phyloP scores from a whole-genome alignment of 2,888 invertebrate genomes.

The Andricus quercusramuli region DNA sequence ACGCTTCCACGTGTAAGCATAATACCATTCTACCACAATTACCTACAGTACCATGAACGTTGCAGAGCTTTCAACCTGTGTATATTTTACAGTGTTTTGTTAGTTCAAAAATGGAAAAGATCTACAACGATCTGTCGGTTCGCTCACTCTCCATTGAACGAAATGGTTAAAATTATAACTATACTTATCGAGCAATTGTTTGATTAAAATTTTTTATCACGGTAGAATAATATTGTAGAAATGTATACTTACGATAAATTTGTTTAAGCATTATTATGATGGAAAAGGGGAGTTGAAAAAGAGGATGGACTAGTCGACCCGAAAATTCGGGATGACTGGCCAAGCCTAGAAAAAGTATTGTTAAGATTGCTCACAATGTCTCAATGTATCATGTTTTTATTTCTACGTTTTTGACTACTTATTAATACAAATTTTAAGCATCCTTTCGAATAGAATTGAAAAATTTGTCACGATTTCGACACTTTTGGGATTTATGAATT shows the following conservation, averaged over 20 bases:
- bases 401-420: too few species aligned
- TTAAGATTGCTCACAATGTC: too few species aligned
- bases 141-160: neutral
- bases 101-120: conserved; percentile 16
- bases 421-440: too few species aligned
- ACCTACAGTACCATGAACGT: conserved; percentile 36
- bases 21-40: conserved; percentile 50
- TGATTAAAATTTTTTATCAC: neutral
- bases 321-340: too few species aligned
- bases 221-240: neutral
- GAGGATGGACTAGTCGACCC: too few species aligned
- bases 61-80: conserved; percentile 25
- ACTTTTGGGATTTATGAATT: too few species aligned
- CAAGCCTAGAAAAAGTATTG: too few species aligned
- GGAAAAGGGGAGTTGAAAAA: too few species aligned
- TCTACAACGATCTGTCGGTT: neutral
- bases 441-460: too few species aligned
- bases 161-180: neutral
- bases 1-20: conserved; percentile 48
- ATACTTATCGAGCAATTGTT: neutral
- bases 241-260: neutral
- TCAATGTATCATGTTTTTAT: too few species aligned
- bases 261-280: too few species aligned
- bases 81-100: conserved; percentile 16
- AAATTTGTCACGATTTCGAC: too few species aligned